A percentile compares a stretch with the other conserved stretches of the same genome.
Evolutionary conservation across 2,888 invertebrate species (phyloP).

Genomic region (Tetheella fluctuosa): DNA sequence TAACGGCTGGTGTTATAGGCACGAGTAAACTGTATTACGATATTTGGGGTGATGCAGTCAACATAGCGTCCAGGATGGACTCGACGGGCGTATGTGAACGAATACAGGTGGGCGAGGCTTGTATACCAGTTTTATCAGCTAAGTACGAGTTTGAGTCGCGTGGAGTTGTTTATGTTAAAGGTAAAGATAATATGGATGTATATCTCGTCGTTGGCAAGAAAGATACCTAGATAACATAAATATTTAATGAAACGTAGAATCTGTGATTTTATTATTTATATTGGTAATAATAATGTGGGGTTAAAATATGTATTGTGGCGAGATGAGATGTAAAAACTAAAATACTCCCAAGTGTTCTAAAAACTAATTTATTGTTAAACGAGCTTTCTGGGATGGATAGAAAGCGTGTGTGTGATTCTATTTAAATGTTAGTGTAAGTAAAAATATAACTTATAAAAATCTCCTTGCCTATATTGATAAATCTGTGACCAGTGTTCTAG

Average conservation of each 20-base stretch:
- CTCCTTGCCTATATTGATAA: conserved; percentile 72
- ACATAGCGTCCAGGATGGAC: conserved; percentile 98
- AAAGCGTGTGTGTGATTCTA: conserved; percentile 44
- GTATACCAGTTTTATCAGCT: conserved; percentile 87
- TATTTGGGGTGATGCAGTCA: conserved; percentile 99
- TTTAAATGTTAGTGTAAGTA: conserved; percentile 40
- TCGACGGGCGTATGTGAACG: conserved; percentile 95
- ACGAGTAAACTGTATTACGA: conserved; percentile 98
- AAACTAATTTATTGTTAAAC: conserved; percentile 64
- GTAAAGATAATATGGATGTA: conserved; percentile 97
- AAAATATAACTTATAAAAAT: conserved; percentile 50
- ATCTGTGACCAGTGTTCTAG: conserved; percentile 80
- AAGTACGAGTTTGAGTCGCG: conserved; percentile 95
- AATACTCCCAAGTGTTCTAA: conserved; percentile 70
- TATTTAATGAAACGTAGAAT: conserved; percentile 70
- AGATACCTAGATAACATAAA: conserved; percentile 55
- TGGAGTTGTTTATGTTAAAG: conserved; percentile 97
- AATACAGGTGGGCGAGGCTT: conserved; percentile 92
- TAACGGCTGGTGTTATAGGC: conserved; percentile 98
- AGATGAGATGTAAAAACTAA: conserved; percentile 48
- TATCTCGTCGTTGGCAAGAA: conserved; percentile 88
- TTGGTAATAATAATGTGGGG: conserved; percentile 48
- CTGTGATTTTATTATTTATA: conserved; percentile 79
- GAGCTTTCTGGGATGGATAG: conserved; percentile 51
- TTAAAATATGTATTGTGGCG: conserved; percentile 58